phyloP scores from a whole-genome alignment of 2,113 vertebrate genomes.

The Podiceps cristatus region DNA sequence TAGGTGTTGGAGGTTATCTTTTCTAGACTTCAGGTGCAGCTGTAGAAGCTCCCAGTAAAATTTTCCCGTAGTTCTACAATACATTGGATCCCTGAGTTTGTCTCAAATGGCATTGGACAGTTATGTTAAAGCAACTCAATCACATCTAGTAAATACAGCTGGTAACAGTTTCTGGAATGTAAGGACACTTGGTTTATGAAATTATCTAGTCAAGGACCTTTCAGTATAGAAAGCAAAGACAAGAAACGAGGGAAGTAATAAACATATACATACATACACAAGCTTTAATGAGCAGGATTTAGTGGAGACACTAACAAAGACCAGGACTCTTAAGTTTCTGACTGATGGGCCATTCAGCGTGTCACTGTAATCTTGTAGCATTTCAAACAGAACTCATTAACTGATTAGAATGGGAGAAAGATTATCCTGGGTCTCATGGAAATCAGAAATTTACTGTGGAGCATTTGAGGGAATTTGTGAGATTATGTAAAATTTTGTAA shows the following conservation, averaged over 20 bases:
- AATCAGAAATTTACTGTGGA: neutral
- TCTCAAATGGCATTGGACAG: neutral
- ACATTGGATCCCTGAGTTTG: neutral
- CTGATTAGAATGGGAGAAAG: neutral
- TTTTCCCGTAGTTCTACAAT: neutral
- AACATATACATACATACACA: neutral
- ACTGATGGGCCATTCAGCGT: neutral
- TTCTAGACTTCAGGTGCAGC: fast-evolving
- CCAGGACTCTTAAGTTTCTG: neutral
- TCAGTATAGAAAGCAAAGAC: neutral
- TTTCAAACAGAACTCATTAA: neutral
- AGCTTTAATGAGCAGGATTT: neutral
- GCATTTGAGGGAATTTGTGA: neutral
- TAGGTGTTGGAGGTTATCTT: neutral
- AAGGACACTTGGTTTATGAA: neutral
- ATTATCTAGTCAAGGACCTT: neutral
- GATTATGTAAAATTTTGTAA: neutral
- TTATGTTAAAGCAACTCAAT: neutral
- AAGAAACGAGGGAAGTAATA: neutral
- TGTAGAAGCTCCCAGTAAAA: neutral
- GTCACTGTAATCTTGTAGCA: neutral
- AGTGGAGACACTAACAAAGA: neutral
- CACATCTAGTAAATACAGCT: neutral
- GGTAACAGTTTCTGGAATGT: neutral
- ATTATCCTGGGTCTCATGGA: neutral